Evolutionary conservation across 2,888 invertebrate genomes (phyloP), one percentile per base, ranked within the genome.

Genomic region (Nineta flava): DNA sequence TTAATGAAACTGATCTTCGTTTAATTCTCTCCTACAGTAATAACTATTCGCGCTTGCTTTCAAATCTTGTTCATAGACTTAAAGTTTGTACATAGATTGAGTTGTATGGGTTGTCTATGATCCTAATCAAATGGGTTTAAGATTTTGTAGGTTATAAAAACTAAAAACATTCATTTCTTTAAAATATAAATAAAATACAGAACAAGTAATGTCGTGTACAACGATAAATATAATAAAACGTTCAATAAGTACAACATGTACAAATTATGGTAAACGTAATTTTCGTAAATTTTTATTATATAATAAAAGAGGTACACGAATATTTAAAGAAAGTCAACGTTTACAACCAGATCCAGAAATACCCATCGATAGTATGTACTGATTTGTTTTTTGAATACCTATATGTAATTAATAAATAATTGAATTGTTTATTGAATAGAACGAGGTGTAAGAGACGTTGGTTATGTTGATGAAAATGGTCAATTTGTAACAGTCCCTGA

Each of bases 281-380:
- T 90, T 91, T 59, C 72, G 80, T 42, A 90, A 90, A 67, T 90
- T 92, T 62, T 66, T 77, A 2, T 60, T 86, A 0, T 73, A 76
- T 34, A 84, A 84, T 60, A 88, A 88, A 62, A 72, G 90, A 54
- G 91, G 91, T 2, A 73, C 81, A 2, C 70, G 71, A 54, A 58
- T 71, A 4, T 82, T 82, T 56, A 87, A 83, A 61, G 58, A 76
- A 58, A 65, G 66, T 54, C 80, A 81, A 62, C 60, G 56, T 34
- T 63, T 66, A 54, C 69, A 75, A 51, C 74, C 73, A 10, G 70
- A 79, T 58, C 79, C 77, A 1, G 76, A 79, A 38, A 65, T 87
- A 15, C 78, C 82, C 12, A 67, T 84, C 19, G 75, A 86, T 55
- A 80, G 77, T 76, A 51, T n/a, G 40, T 45, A 17, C 7, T 9